Evolutionary conservation across 2,888 invertebrate species (phyloP).

Genomic region (Heliconius ismenius): DNA sequence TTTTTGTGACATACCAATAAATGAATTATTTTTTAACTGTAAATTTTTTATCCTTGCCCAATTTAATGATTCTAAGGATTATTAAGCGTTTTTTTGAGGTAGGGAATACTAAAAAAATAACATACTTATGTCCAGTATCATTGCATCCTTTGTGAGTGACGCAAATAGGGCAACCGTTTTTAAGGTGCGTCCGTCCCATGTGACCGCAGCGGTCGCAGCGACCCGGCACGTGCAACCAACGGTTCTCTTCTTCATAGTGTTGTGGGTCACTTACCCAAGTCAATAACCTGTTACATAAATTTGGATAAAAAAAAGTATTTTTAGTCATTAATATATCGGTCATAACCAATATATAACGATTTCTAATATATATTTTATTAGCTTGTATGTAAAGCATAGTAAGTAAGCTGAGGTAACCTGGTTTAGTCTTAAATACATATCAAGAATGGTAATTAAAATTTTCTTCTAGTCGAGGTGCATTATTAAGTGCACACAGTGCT

Average conservation of each 20-base stretch:
- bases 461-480: too few species aligned
- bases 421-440: too few species aligned
- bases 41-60: too few species aligned
- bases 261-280: conserved; percentile 83
- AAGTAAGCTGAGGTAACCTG: neutral
- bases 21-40: too few species aligned
- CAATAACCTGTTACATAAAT: conserved; percentile 71
- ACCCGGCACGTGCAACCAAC: conserved; percentile 81
- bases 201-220: conserved; percentile 88
- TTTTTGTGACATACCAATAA: too few species aligned
- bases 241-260: conserved; percentile 79
- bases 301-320: neutral
- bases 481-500: too few species aligned
- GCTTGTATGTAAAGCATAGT: neutral
- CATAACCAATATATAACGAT: neutral
- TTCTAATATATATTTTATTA: neutral
- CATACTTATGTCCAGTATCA: conserved; percentile 83
- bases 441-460: too few species aligned
- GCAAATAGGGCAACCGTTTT: conserved; percentile 85
- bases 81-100: neutral
- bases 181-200: conserved; percentile 84
- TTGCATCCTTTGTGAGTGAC: conserved; percentile 83
- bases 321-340: neutral
- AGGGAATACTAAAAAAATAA: conserved; percentile 1
- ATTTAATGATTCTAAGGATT: neutral